Percentiles rank a stretch among this genome's conserved stretches.
phyloP scores from a whole-genome alignment of 2,888 invertebrate genomes.

The Xestoiulus laeticollis region DNA sequence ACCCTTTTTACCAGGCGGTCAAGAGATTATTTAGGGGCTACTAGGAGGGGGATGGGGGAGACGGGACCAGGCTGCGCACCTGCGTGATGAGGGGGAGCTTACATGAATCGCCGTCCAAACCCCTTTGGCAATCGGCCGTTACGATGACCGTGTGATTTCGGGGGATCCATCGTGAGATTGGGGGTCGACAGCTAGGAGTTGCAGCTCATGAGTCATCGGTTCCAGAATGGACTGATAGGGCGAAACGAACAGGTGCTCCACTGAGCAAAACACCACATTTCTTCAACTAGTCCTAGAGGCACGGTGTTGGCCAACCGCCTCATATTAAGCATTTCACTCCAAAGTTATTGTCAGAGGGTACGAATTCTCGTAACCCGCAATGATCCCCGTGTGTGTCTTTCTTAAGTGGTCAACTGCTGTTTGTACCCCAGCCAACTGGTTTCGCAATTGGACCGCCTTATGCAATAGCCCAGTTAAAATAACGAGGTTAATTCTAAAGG shows the following conservation, averaged over 20 bases:
- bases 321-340: background rate
- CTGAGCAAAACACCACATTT: background rate
- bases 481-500: too few relatives aligned
- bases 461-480: too few relatives aligned
- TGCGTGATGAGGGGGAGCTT: background rate
- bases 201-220: background rate
- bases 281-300: background rate
- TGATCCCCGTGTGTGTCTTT: too few relatives aligned
- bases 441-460: too few relatives aligned
- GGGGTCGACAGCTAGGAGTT: background rate
- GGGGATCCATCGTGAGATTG: background rate
- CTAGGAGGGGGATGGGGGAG: background rate
- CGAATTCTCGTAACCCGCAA: background rate
- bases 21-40: background rate
- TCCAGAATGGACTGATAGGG: background rate
- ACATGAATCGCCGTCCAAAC: background rate
- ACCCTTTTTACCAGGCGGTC: conserved; percentile 18
- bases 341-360: background rate
- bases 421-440: too few relatives aligned
- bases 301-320: background rate
- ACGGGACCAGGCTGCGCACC: background rate
- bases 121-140: background rate
- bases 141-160: background rate
- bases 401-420: too few relatives aligned
- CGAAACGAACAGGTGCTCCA: background rate